A percentile compares a stretch with the other conserved stretches of the same genome.
phyloP scores from a whole-genome alignment of 2,888 invertebrate genomes.

The Pandemis corylana region DNA sequence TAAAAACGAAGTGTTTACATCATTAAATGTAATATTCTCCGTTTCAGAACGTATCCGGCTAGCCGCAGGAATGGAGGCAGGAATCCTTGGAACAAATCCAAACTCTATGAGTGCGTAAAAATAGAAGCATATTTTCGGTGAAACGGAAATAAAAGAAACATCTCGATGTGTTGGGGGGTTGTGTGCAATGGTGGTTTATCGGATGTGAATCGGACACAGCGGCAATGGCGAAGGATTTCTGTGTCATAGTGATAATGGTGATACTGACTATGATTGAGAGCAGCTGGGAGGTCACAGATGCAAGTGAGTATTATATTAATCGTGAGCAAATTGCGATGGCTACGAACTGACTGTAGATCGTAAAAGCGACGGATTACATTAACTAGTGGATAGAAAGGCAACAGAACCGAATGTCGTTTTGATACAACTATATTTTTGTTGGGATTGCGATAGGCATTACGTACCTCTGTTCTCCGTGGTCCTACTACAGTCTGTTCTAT shows the following conservation, averaged over 20 bases:
- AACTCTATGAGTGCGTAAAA: slow-evolving; percentile 49
- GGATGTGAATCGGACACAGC: slow-evolving; percentile 55
- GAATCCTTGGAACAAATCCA: slow-evolving; percentile 63
- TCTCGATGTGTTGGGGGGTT: slow-evolving; percentile 65
- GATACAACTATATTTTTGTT: too few relatives aligned
- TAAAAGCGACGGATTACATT: too few relatives aligned
- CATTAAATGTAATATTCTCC: slow-evolving; percentile 59
- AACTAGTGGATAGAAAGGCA: too few relatives aligned
- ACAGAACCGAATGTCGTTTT: too few relatives aligned
- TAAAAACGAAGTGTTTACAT: slow-evolving; percentile 54
- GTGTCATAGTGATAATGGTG: slow-evolving; percentile 61
- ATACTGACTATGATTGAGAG: slow-evolving; percentile 61
- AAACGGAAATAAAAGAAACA: slow-evolving; percentile 45
- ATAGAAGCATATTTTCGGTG: slow-evolving; percentile 44
- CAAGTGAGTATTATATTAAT: slow-evolving; percentile 63
- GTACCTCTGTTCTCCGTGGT: too few relatives aligned
- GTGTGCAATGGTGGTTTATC: slow-evolving; percentile 45
- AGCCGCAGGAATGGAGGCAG: slow-evolving; percentile 50
- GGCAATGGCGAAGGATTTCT: slow-evolving; percentile 67
- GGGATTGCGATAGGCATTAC: too few relatives aligned
- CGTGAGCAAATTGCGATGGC: neutral
- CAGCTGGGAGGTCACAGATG: slow-evolving; percentile 74
- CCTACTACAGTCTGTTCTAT: too few relatives aligned
- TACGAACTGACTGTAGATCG: too few relatives aligned
- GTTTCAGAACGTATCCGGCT: slow-evolving; percentile 67